Base-by-base conservation (phyloP, 1,140 invertebrate species). In the Calliphora vicina region DNA sequence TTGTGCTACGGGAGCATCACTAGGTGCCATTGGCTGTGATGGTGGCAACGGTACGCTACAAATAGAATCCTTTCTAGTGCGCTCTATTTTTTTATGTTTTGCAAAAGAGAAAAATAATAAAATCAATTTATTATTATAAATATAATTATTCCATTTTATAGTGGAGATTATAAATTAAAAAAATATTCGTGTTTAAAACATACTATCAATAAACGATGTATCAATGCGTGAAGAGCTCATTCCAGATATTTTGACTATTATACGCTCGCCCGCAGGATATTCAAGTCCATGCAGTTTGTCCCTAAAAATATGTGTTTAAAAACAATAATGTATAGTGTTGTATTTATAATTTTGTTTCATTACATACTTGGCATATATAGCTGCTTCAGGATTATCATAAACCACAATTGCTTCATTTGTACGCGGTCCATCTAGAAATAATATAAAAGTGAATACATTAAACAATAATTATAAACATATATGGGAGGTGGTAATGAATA, bases 211-310 rank as follows among this genome's bases (percentile, higher is more conserved):
- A 61, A 90, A 90, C 0, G 88, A 90, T 9, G 87, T 90, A 80
- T 90, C 88, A 87, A 90, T 89, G 1, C 88, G 86, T 17, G 88
- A 84, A 15, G 87, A 89, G 57, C 87, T 90, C 87, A 90, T 88
- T 20, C 87, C 87, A 17, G 88, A 94, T 17, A 94, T 94, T 88
- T 95, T 95, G 0, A 97, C 95, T 85, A 96, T 95, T 84, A 97
- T 92, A 57, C 95, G 92, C 84, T 95, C 94, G 15, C 96, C 96
- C 35, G 95, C 94, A 0, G 96, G 96, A 91, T 97, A 97, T 91
- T 97, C 96, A 90, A 97, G 96, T 0, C 95, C 95, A 91, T 97
- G 94, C 26, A 97, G 92, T 89, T 97, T 97, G 86, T 96, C 95
- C 85, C 93, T 92, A 12, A 94, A 83, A 29, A n/a, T n/a, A n/a